phyloP scores from a whole-genome alignment of 2,113 vertebrate genomes.

The Scalopus aquaticus region DNA sequence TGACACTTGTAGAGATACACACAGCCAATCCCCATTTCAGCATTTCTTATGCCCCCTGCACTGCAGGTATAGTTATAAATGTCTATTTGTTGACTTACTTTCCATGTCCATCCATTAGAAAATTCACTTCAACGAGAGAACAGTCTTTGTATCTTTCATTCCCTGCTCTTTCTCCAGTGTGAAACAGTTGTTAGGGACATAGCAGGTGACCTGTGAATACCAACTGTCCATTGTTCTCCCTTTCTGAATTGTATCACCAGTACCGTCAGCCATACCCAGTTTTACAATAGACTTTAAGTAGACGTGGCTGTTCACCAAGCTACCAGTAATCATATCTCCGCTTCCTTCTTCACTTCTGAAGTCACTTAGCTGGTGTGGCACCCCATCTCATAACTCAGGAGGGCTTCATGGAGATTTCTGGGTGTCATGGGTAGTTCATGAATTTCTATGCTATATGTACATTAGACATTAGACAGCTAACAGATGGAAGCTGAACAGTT shows the following conservation, averaged over 20 bases:
- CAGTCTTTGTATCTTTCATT: not conserved
- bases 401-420: not conserved
- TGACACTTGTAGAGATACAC: not conserved
- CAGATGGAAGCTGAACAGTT: no score
- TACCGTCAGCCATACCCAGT: not conserved
- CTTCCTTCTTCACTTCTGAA: not conserved
- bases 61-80: not conserved
- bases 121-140: not conserved
- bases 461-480: no score
- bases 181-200: not conserved
- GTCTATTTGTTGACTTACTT: not conserved
- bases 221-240: not conserved
- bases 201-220: not conserved
- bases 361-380: not conserved
- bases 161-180: not conserved
- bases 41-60: not conserved
- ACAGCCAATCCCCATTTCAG: not conserved
- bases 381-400: not conserved
- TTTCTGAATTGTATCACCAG: not conserved
- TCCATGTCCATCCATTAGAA: not conserved
- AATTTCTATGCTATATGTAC: no score
- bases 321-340: not conserved
- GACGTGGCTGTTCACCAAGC: not conserved
- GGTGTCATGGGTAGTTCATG: no score
- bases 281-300: not conserved